Base-by-base conservation (phyloP, 2,113 vertebrate species). In the Gambusia holbrooki region DNA sequence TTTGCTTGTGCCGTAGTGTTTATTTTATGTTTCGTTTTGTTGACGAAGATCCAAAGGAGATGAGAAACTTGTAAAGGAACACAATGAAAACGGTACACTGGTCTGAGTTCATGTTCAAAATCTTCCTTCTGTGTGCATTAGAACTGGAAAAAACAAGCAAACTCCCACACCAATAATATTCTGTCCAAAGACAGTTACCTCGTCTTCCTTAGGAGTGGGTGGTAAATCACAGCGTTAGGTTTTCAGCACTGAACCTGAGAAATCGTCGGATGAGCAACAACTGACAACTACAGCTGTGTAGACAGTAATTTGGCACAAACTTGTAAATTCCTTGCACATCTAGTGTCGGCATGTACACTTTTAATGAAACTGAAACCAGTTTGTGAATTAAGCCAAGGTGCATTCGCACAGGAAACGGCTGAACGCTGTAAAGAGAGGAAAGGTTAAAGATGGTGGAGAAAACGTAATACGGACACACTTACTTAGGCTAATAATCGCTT, bases 341-440 rank as follows among this genome's bases (percentile, higher is more conserved):
- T n/a, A 67, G 14, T 54, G 73, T 71, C 58, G 35, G 66, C 19
- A 15, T 42, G 69, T 66, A 68, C 67, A 35, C 62, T 51, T 28
- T 71, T 69, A 73, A 83, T 74, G 68, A 78, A 84, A 84, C 79
- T 72, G 68, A 79, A 75, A 70, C 67, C 62, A 62, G 25, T 48
- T 67, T 54, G 73, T 48, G 15, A 60, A 40, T 48, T 82, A 74
- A 78, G 80, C 74, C 78, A 25, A 14, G 27, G 48, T 17, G 37
- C 35, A 29, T 5, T 40, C n/a, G 61, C 78, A 58, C 25, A 10
- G 8, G 51, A 58, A 58, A 58, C 9, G 5, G 11, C 51, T 58
- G 51, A 58, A 58, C 45, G 35, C 48, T 19, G 10, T 30, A 75
- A 80, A 64, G 58, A 51, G n/a, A 0, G 10, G 19, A 65, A 71